A percentile compares a stretch with the other conserved stretches of the same genome.
Evolutionary conservation across 1,140 invertebrate genomes (phyloP).

Genomic region (Lasioglossum baleicum): DNA sequence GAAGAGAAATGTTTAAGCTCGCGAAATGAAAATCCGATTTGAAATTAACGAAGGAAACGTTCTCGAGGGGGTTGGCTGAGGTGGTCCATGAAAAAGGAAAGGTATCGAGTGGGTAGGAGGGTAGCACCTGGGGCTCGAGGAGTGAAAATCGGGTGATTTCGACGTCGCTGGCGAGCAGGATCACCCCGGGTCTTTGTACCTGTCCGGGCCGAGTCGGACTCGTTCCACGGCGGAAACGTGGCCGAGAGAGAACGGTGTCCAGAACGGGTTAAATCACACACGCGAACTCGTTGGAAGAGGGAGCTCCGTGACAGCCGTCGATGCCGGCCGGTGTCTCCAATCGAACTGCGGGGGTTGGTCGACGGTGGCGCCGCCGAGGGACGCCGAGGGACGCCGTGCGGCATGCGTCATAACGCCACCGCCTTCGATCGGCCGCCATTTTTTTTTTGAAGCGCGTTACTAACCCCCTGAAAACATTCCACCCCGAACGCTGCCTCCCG

Average conservation of each 20-base stretch:
- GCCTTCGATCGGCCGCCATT: slow-evolving; percentile 70
- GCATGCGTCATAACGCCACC: slow-evolving; percentile 65
- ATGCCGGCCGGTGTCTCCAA: slow-evolving; percentile 78
- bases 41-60: too few species aligned
- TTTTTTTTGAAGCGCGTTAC: slow-evolving; percentile 62
- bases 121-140: not conserved
- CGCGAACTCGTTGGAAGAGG: slow-evolving; percentile 42
- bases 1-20: too few species aligned
- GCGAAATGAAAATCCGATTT: too few species aligned
- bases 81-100: not conserved
- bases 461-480: slow-evolving; percentile 65
- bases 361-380: slow-evolving; percentile 74
- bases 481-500: slow-evolving; percentile 45
- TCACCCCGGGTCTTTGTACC: not conserved
- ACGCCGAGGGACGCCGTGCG: slow-evolving; percentile 49
- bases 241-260: not conserved
- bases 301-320: slow-evolving; percentile 59
- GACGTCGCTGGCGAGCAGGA: too few species aligned
- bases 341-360: slow-evolving; percentile 77
- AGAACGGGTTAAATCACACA: slow-evolving; percentile 29
- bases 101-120: not conserved
- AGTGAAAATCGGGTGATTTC: not conserved
- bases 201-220: not conserved
- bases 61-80: not conserved
- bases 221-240: not conserved